A percentile compares a stretch with the other conserved stretches of the same genome.
Conservation (phyloP, 1,140 invertebrate species). For the Brachionus plicatilis region DNA sequence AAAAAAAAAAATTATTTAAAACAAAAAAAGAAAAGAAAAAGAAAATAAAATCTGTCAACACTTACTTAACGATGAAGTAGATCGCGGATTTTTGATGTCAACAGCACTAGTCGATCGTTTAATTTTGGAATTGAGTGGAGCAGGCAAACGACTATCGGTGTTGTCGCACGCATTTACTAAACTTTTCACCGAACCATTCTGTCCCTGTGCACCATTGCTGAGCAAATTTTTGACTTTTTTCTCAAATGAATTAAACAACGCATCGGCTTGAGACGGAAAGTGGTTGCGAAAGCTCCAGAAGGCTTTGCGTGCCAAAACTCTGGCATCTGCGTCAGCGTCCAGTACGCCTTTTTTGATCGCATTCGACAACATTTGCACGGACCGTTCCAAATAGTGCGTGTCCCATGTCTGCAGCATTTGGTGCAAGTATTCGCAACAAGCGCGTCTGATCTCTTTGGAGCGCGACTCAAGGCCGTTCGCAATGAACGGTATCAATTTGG, state of each 20-base stretch:
- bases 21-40: background rate
- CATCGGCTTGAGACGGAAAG: constrained; percentile 82
- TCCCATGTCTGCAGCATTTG: constrained; percentile 78
- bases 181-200: background rate
- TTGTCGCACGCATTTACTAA: background rate
- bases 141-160: background rate
- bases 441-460: constrained; percentile 79
- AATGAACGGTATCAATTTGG: background rate
- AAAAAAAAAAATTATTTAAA: background rate
- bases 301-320: constrained; percentile 62
- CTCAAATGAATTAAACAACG: constrained; percentile 74
- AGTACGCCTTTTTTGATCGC: constrained; percentile 78
- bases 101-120: constrained; percentile 81
- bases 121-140: constrained; percentile 41
- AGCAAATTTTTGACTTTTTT: constrained; percentile 67
- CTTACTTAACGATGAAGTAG: constrained; percentile 42
- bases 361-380: constrained; percentile 70
- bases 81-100: constrained; percentile 63
- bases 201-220: background rate
- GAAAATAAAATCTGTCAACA: background rate
- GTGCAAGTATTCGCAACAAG: constrained; percentile 72
- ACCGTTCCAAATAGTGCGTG: constrained; percentile 71
- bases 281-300: constrained; percentile 83
- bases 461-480: constrained; percentile 61
- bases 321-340: constrained; percentile 83